These are phyloP conservation scores for Ectropis crepuscularia DNA, from an alignment of 2,888 invertebrate genomes.

Conservation along the genomic window DNA sequence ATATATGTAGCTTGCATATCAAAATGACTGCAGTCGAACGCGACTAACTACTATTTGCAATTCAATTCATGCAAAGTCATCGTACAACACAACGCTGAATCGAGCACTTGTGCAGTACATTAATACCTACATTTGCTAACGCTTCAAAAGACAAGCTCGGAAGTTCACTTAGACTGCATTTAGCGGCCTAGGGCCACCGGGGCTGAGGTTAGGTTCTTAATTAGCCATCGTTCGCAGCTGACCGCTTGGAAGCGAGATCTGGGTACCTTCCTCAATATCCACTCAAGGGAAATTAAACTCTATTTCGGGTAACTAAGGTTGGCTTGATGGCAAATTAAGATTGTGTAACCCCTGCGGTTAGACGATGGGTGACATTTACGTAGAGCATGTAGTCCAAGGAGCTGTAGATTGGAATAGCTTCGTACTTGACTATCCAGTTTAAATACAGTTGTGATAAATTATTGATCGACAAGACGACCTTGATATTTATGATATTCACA, in stretches of 20 bases:
- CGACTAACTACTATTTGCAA: slow-evolving; percentile 65
- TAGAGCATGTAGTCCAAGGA: slow-evolving; percentile 54
- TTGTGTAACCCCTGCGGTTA: slow-evolving; percentile 55
- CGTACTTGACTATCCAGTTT: slow-evolving; percentile 43
- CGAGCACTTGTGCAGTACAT: slow-evolving; percentile 44
- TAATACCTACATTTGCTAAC: slow-evolving; percentile 56
- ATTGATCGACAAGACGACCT: slow-evolving; percentile 15
- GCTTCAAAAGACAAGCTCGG: slow-evolving; percentile 66
- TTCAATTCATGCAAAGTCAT: slow-evolving; percentile 68
- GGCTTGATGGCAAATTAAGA: slow-evolving; percentile 26
- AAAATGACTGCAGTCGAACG: slow-evolving; percentile 47
- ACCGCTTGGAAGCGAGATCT: slow-evolving; percentile 74
- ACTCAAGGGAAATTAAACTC: slow-evolving; percentile 39
- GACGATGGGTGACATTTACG: slow-evolving; percentile 61
- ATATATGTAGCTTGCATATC: slow-evolving; percentile 47
- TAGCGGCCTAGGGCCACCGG: slow-evolving; percentile 69
- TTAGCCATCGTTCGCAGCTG: slow-evolving; percentile 79
- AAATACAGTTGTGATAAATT: slow-evolving; percentile 28
- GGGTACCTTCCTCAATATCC: slow-evolving; percentile 44
- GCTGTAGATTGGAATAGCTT: slow-evolving; percentile 51
- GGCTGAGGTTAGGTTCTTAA: slow-evolving; percentile 79
- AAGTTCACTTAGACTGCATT: slow-evolving; percentile 74
- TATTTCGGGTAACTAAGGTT: slow-evolving; percentile 43
- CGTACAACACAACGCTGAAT: slow-evolving; percentile 50
- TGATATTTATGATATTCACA: slow-evolving; percentile 24